Evolutionary conservation across 2,888 invertebrate genomes (phyloP).

Genomic region (Penaeus monodon): DNA sequence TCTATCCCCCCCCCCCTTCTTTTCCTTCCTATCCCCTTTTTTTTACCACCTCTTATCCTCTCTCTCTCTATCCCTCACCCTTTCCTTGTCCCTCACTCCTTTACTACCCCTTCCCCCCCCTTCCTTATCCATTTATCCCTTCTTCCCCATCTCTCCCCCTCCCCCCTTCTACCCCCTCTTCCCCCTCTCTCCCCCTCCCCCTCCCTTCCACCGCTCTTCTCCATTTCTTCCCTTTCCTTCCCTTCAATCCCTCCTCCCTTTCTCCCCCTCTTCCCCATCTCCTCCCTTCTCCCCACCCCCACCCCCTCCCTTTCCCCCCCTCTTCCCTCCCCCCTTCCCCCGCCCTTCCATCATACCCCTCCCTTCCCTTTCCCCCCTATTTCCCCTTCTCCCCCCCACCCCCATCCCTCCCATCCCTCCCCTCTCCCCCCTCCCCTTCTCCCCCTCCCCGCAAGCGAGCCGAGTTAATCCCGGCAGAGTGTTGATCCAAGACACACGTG

Average conservation of each 20-base stretch:
- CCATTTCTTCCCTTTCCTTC: too few species aligned
- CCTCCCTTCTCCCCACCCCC: too few species aligned
- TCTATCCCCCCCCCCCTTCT: too few species aligned
- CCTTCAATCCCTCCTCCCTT: not conserved
- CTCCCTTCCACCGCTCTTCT: not conserved
- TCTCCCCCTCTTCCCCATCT: not conserved
- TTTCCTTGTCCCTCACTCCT: too few species aligned
- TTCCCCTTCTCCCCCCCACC: not conserved
- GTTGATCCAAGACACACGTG: constrained; percentile 53
- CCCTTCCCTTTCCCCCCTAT: not conserved
- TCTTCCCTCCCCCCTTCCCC: not conserved
- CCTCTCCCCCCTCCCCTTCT: not conserved
- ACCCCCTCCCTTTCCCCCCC: not conserved
- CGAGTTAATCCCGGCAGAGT: not conserved
- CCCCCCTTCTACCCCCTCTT: too few species aligned
- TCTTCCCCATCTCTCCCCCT: too few species aligned
- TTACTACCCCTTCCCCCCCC: too few species aligned
- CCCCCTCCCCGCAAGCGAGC: constrained; percentile 16
- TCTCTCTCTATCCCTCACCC: too few species aligned
- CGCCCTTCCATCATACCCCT: not conserved
- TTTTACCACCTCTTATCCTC: too few species aligned
- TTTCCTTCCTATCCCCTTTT: too few species aligned
- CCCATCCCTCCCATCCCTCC: not conserved
- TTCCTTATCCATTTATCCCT: too few species aligned
- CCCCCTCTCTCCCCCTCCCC: not conserved